Evolutionary conservation across 2,797 vertebrate species (phyloP).

Genomic region (Poeciliopsis gracilis): DNA sequence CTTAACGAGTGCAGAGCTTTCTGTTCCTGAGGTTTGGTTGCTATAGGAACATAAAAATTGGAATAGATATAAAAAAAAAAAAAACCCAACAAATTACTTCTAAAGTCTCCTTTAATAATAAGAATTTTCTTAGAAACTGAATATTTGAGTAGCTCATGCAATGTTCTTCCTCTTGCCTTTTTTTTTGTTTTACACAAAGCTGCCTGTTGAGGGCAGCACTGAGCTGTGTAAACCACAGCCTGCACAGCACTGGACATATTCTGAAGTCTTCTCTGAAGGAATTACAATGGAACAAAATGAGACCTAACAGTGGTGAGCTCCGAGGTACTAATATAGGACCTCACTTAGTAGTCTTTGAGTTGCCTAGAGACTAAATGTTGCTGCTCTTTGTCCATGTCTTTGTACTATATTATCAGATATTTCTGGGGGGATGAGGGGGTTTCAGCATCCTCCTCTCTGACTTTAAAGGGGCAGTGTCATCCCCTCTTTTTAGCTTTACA

Average conservation of each 20-base stretch:
- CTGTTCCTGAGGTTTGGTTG: background rate
- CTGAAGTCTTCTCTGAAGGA: background rate
- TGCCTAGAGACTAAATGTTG: background rate
- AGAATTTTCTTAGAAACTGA: background rate
- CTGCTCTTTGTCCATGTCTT: background rate
- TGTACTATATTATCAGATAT: background rate
- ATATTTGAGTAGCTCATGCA: background rate
- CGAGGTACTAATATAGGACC: background rate
- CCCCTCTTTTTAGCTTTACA: too few relatives aligned
- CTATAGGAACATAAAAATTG: background rate
- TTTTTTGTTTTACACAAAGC: slow-evolving; percentile 6
- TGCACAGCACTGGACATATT: background rate
- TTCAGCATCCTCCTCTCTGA: background rate
- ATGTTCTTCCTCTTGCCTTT: background rate
- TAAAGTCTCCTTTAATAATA: background rate
- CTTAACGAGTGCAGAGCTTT: background rate
- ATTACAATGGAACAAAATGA: background rate
- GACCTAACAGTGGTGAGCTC: background rate
- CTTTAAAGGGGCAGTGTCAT: background rate
- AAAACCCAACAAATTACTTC: background rate
- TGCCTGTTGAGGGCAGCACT: slow-evolving; percentile 63
- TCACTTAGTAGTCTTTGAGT: background rate
- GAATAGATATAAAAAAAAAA: background rate
- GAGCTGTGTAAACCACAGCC: slow-evolving; percentile 30
- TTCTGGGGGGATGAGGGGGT: background rate